Percentiles rank a stretch among this genome's conserved stretches.
phyloP scores from a whole-genome alignment of 2,888 invertebrate genomes.

The Oscheius sp. region DNA sequence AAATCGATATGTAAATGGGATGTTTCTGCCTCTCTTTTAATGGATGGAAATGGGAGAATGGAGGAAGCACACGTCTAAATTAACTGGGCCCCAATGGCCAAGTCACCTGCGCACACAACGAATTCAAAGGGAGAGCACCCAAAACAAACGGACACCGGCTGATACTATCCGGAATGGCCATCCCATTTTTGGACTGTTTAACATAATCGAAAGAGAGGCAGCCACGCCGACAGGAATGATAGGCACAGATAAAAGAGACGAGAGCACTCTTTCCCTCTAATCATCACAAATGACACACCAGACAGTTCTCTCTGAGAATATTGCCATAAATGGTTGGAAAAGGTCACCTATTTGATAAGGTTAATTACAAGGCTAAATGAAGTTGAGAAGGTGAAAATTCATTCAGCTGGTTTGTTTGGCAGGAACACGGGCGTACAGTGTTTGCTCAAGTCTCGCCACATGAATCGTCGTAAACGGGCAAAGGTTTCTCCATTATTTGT shows the following conservation, averaged over 20 bases:
- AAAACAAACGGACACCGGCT: too few relatives aligned
- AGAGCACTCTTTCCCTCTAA: too few relatives aligned
- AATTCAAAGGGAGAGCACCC: background rate
- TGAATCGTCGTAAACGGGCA: constrained; percentile 14
- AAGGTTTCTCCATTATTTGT: background rate
- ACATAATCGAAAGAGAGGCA: background rate
- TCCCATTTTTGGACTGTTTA: background rate
- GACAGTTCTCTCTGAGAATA: too few relatives aligned
- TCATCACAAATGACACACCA: too few relatives aligned
- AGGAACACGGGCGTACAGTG: constrained; percentile 20
- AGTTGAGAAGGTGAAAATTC: constrained; percentile 7
- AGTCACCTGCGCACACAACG: constrained; percentile 15
- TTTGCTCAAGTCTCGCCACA: constrained; percentile 33
- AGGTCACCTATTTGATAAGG: too few relatives aligned
- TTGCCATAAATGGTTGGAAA: too few relatives aligned
- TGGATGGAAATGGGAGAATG: background rate
- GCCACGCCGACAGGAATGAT: background rate
- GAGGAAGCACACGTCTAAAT: background rate
- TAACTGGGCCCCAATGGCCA: background rate
- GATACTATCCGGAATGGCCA: background rate
- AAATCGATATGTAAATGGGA: background rate
- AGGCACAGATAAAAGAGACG: background rate
- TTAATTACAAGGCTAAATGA: too few relatives aligned
- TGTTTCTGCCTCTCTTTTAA: background rate
- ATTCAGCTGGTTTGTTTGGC: constrained; percentile 32